Evolutionary conservation across 2,888 invertebrate genomes (phyloP).

Genomic region (Notodromas monacha): DNA sequence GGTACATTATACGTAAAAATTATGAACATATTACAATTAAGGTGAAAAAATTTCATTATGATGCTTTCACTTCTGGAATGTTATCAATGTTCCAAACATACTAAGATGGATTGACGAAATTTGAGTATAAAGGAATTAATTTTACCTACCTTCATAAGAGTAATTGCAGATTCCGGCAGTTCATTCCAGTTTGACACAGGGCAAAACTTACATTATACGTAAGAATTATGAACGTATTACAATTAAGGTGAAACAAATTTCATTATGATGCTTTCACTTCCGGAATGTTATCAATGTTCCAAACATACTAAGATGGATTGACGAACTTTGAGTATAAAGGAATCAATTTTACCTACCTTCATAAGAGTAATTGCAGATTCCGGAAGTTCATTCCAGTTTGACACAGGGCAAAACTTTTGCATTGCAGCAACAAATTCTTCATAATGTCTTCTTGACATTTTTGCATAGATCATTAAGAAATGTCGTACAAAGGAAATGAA

Average conservation of each 20-base stretch:
- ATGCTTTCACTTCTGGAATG: constrained; percentile 4
- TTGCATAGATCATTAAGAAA: constrained; percentile 4
- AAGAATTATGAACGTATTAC: constrained; percentile 4
- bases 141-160: not conserved
- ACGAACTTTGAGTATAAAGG: constrained; percentile 4
- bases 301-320: constrained; percentile 4
- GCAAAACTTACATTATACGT: not conserved
- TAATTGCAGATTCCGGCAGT: not conserved
- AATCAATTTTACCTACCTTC: constrained; percentile 4
- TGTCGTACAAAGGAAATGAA: constrained; percentile 4
- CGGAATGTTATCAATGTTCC: constrained; percentile 4
- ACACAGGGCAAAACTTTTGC: constrained; percentile 4
- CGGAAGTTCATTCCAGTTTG: constrained; percentile 4
- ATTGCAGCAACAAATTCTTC: constrained; percentile 4
- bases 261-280: too few relatives aligned
- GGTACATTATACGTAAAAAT: constrained; percentile 2
- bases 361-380: constrained; percentile 4
- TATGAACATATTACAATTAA: constrained; percentile 4
- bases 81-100: too few relatives aligned
- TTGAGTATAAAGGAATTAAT: too few relatives aligned
- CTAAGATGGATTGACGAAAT: too few relatives aligned
- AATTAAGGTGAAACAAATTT: too few relatives aligned
- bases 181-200: not conserved
- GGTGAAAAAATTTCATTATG: constrained; percentile 4
- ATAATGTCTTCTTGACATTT: constrained; percentile 4